Percentiles rank a stretch among this genome's conserved stretches.
phyloP scores from a whole-genome alignment of 1,140 invertebrate genomes.

The Diorhabda elongata region DNA sequence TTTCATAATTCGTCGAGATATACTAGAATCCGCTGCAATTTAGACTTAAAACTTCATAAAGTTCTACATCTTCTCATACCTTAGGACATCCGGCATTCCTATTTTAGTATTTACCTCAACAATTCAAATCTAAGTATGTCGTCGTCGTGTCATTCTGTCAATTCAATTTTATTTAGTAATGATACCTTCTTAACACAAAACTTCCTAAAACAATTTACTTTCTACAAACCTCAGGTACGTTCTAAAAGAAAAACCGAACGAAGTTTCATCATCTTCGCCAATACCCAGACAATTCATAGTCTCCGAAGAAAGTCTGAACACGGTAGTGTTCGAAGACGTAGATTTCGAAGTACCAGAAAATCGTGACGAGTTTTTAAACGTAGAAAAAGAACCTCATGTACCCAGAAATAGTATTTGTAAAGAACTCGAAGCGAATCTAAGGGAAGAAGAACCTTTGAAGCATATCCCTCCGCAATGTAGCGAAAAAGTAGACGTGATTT shows the following conservation, averaged over 20 bases:
- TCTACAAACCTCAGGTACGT: conserved; percentile 15
- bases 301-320: conserved; percentile 18
- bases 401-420: conserved; percentile 38
- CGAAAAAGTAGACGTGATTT: conserved; percentile 23
- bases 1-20: too few relatives aligned
- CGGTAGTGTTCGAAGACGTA: conserved; percentile 19
- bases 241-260: conserved; percentile 17
- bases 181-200: not conserved
- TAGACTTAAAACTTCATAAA: too few relatives aligned
- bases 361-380: conserved; percentile 36
- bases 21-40: too few relatives aligned
- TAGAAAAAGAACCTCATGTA: conserved; percentile 26
- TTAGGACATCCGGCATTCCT: too few relatives aligned
- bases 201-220: not conserved
- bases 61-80: too few relatives aligned
- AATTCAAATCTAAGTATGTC: too few relatives aligned
- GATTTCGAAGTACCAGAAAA: conserved; percentile 25
- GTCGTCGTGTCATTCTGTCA: too few relatives aligned
- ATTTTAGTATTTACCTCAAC: too few relatives aligned
- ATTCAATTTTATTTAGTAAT: too few relatives aligned
- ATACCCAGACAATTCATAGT: conserved; percentile 29
- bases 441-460: conserved; percentile 31
- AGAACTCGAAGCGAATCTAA: conserved; percentile 27
- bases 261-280: conserved; percentile 14
- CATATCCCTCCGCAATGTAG: conserved; percentile 19